Conservation (phyloP, 2,888 invertebrate genomes). For the Trissolcus brochymenae region DNA sequence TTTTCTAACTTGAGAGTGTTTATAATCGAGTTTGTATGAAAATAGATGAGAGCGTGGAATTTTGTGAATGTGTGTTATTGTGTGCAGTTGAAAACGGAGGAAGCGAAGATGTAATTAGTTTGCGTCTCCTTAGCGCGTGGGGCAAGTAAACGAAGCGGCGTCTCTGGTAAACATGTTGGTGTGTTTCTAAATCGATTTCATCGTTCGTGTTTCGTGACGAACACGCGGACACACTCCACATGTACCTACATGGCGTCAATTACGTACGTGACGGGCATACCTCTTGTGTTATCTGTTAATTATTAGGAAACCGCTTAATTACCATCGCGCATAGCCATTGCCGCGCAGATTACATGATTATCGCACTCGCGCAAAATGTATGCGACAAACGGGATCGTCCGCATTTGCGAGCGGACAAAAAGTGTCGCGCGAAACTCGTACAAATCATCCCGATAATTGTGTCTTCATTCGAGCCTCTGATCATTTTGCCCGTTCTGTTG, state of each 20-base stretch:
- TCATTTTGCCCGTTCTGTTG: slow-evolving; percentile 11
- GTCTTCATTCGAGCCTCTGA: slow-evolving; percentile 4
- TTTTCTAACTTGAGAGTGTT: too few species aligned
- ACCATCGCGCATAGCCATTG: slow-evolving; percentile 38
- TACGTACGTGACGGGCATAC: slow-evolving; percentile 57
- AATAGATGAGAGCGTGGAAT: too few species aligned
- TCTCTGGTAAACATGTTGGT: slow-evolving; percentile 32
- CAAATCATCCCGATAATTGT: slow-evolving; percentile 3
- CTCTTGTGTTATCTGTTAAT: slow-evolving; percentile 62
- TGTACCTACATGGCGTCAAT: slow-evolving; percentile 48
- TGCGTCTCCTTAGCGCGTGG: slow-evolving; percentile 15
- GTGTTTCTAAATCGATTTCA: slow-evolving; percentile 50
- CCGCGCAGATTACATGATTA: slow-evolving; percentile 35
- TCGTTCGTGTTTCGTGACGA: slow-evolving; percentile 33
- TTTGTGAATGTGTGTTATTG: not conserved
- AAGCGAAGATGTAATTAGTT: slow-evolving; percentile 19
- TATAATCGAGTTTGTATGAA: too few species aligned
- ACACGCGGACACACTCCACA: slow-evolving; percentile 30
- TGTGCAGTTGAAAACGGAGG: slow-evolving; percentile 9
- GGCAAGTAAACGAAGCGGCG: slow-evolving; percentile 30
- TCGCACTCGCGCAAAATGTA: not conserved
- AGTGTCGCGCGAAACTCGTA: not conserved
- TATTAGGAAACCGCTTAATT: slow-evolving; percentile 65
- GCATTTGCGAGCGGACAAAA: not conserved
- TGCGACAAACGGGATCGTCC: slow-evolving; percentile 16